These are phyloP conservation scores for Sweltsa coloradensis DNA, from an alignment of 1,140 invertebrate genomes.

Conservation along the genomic window DNA sequence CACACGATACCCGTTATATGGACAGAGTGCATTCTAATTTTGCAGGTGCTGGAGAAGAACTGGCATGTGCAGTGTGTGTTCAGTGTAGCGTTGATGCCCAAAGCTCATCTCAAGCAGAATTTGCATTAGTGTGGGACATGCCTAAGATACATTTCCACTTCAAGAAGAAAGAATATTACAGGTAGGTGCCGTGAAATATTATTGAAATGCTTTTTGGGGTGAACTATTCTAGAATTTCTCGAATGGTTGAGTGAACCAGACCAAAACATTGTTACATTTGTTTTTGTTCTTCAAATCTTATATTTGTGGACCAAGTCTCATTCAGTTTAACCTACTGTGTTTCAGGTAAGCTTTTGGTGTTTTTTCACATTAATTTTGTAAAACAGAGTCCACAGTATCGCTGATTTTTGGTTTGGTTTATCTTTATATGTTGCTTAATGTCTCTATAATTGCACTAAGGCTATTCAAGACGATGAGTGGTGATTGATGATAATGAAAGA, in stretches of 20 bases:
- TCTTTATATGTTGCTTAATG: no score
- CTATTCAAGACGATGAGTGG: no score
- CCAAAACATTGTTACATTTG: neutral
- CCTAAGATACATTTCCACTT: slow-evolving; percentile 64
- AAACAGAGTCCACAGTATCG: no score
- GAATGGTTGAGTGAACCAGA: neutral
- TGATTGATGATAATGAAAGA: no score
- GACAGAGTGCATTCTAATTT: neutral
- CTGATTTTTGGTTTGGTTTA: no score
- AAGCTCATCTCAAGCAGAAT: slow-evolving; percentile 41
- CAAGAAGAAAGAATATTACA: slow-evolving; percentile 48
- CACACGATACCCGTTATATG: slow-evolving; percentile 9
- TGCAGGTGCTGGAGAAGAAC: slow-evolving; percentile 20
- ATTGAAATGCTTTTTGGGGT: neutral
- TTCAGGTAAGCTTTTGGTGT: no score
- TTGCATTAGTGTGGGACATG: slow-evolving; percentile 79
- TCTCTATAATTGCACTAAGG: no score
- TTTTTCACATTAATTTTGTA: no score
- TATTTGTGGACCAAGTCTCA: neutral
- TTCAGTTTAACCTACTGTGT: no score
- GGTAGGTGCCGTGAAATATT: slow-evolving; percentile 28
- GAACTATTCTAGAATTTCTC: neutral
- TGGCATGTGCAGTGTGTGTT: slow-evolving; percentile 27
- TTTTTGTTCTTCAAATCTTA: neutral
- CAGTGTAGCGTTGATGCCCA: slow-evolving; percentile 35